Evolutionary conservation across 2,113 vertebrate genomes (phyloP), one percentile per base, ranked within the genome.

Genomic region (Myanophis thanlyinensis): DNA sequence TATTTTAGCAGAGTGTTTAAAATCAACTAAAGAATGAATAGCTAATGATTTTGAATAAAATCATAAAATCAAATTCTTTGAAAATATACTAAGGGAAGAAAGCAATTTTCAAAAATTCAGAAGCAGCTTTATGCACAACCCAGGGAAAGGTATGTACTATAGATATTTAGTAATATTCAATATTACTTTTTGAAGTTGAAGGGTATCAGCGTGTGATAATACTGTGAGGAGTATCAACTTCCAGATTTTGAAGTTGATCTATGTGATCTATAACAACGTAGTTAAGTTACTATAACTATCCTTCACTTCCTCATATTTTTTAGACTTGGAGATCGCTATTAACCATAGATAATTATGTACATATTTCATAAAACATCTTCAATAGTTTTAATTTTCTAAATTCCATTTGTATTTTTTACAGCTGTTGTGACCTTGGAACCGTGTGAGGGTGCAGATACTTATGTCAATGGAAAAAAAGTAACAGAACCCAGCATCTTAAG

Each of bases 391-490:
- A 54, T 49, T 53, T 6, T 59, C 27, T 91, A 49, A 90, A 80
- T 94, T 85, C 90, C 4, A 44, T 9, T 49, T 91, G 49, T 0
- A 0, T 85, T 1, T 0, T 52, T 93, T 88, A 0, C 67, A 98
- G 97, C 98, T 87, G 98, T 98, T 85, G 99, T 99, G 87, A 98
- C 99, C 88, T 97, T 99, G 46, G 98, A 99, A 96, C 99, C 99
- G 1, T 99, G 99, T 48, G 99, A 99, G 89, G 99, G 97, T 1
- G 98, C 99, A 0, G 99, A 99, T 97, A 99, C 98, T 1, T 99
- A 99, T 0, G 99, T 99, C 95, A 99, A 99, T 0, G 99, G 99
- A 92, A 99, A 99, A 97, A 98, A 98, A 94, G 98, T 99, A 96
- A 99, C 98, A 0, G 99, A 99, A 94, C 96, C 98, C 85, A 99